These are phyloP conservation scores for Achlya flavicornis DNA, from an alignment of 2,888 invertebrate genomes.

Conservation along the genomic window DNA sequence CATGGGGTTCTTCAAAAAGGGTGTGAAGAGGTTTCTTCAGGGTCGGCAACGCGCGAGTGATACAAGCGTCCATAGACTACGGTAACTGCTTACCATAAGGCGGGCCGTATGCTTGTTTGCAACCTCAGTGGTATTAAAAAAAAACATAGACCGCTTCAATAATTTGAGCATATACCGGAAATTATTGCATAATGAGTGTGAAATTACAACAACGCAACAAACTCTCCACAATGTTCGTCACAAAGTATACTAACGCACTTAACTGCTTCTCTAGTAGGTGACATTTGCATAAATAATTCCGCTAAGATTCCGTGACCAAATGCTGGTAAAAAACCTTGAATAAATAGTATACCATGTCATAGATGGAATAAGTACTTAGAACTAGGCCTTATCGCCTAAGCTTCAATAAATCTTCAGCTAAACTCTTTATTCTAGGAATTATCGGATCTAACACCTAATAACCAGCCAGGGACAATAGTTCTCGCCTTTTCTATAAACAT, in stretches of 20 bases:
- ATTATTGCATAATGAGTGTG: not conserved
- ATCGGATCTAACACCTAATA: not conserved
- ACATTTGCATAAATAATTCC: not conserved
- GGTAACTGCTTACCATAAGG: too few relatives aligned
- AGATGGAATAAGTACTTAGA: too few relatives aligned
- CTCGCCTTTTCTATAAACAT: not conserved
- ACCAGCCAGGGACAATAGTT: not conserved
- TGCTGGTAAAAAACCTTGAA: not conserved
- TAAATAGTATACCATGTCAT: not conserved
- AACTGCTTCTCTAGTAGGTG: not conserved
- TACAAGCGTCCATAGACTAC: too few relatives aligned
- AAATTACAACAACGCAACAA: not conserved
- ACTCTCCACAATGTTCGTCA: not conserved
- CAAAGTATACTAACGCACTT: not conserved
- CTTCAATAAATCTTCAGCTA: constrained; percentile 5
- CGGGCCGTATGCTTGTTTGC: too few relatives aligned
- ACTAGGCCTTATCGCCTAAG: not conserved
- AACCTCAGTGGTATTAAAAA: too few relatives aligned
- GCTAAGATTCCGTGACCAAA: not conserved
- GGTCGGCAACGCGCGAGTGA: too few relatives aligned
- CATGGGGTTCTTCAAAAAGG: too few relatives aligned
- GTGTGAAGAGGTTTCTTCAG: too few relatives aligned
- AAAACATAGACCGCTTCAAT: not conserved
- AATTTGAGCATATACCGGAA: not conserved
- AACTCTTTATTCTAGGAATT: not conserved